Conservation (phyloP, 1,140 invertebrate species). For the Drosophila nebulosa region DNA sequence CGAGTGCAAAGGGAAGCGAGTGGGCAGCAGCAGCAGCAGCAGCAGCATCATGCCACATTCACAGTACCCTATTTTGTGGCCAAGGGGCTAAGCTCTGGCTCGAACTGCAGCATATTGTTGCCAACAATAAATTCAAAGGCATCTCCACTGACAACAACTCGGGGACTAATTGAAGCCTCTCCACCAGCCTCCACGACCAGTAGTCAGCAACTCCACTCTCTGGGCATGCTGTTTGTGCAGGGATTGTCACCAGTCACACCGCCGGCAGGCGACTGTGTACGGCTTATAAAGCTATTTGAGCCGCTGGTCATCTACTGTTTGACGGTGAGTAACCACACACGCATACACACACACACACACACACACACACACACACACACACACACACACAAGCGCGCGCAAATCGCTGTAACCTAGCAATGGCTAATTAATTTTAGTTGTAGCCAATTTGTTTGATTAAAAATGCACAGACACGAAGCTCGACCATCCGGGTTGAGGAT, state of each 20-base stretch:
- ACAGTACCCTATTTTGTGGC: conserved; percentile 70
- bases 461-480: conserved; percentile 70
- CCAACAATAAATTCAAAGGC: conserved; percentile 52
- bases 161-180: conserved; percentile 44
- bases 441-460: conserved; percentile 75
- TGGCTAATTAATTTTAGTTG: conserved; percentile 74
- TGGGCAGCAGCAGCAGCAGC: no score
- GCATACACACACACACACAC: background rate
- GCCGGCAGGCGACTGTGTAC: conserved; percentile 57
- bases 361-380: background rate
- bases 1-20: conserved; percentile 28
- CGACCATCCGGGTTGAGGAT: background rate
- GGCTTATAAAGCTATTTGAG: conserved; percentile 90
- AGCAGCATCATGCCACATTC: conserved; percentile 57
- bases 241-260: conserved; percentile 54
- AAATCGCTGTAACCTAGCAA: conserved; percentile 7
- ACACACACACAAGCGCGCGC: background rate
- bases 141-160: conserved; percentile 15
- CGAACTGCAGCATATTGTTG: conserved; percentile 41
- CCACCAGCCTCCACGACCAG: background rate
- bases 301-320: conserved; percentile 93
- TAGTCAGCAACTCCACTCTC: conserved; percentile 16
- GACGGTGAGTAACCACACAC: conserved; percentile 82
- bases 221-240: conserved; percentile 66
- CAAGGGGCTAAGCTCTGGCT: conserved; percentile 19